Percentiles rank a stretch among this genome's conserved stretches.
Evolutionary conservation across 2,113 vertebrate genomes (phyloP).

Genomic region (Gasterosteus nipponicus): DNA sequence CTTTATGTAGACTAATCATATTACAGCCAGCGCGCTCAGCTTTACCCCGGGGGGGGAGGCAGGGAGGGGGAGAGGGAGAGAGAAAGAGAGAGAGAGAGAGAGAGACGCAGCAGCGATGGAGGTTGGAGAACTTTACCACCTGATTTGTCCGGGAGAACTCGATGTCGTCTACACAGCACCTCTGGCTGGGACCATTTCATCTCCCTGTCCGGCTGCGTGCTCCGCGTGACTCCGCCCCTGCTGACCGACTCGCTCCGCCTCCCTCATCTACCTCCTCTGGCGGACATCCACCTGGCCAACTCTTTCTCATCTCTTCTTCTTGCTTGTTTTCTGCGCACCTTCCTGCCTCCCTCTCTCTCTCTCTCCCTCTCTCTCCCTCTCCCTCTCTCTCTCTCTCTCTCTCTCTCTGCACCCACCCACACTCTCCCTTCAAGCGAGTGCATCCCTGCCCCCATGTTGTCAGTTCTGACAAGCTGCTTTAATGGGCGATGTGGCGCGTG

Average conservation of each 20-base stretch:
- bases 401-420: slow-evolving; percentile 35
- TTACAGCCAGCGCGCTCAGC: slow-evolving; percentile 77
- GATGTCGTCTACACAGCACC: slow-evolving; percentile 82
- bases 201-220: slow-evolving; percentile 71
- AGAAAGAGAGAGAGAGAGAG: slow-evolving; percentile 24
- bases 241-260: slow-evolving; percentile 32
- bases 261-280: slow-evolving; percentile 14
- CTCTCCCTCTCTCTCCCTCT: not conserved
- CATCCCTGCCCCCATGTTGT: slow-evolving; percentile 83
- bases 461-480: slow-evolving; percentile 93
- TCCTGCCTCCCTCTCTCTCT: not conserved
- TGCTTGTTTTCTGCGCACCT: slow-evolving; percentile 43
- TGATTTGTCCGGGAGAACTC: slow-evolving; percentile 86
- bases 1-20: slow-evolving; percentile 88
- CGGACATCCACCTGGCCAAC: slow-evolving; percentile 21
- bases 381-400: slow-evolving; percentile 28
- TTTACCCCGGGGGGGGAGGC: slow-evolving; percentile 63
- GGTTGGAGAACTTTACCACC: slow-evolving; percentile 80
- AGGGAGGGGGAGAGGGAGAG: slow-evolving; percentile 48
- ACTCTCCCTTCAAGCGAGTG: slow-evolving; percentile 48
- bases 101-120: not conserved
- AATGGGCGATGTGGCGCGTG: slow-evolving; percentile 91
- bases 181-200: slow-evolving; percentile 87
- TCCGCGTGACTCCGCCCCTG: slow-evolving; percentile 60
- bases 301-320: slow-evolving; percentile 35